A percentile compares a stretch with the other conserved stretches of the same genome.
Conservation (phyloP, 2,888 invertebrate species). For the Drosophila limbata region DNA sequence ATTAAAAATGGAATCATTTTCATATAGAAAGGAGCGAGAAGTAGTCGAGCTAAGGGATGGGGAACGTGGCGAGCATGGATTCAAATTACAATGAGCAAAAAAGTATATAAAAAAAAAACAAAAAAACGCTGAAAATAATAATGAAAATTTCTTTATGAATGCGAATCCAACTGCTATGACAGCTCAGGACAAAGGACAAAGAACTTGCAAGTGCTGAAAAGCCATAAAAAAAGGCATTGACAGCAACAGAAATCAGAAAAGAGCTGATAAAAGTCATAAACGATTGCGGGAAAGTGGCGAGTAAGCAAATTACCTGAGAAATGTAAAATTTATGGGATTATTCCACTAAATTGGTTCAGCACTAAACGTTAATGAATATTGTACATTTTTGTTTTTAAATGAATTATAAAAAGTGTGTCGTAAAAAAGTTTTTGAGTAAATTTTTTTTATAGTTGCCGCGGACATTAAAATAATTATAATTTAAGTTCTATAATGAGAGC, state of each 20-base stretch:
- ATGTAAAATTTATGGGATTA: neutral
- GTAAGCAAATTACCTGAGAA: slow-evolving; percentile 23
- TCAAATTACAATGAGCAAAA: slow-evolving; percentile 31
- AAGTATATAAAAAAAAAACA: slow-evolving; percentile 12
- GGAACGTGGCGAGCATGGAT: slow-evolving; percentile 21
- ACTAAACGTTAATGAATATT: neutral
- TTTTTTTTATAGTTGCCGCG: too few species aligned
- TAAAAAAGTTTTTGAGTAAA: too few species aligned
- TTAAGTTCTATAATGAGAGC: too few species aligned
- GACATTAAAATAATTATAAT: neutral
- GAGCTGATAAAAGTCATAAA: slow-evolving; percentile 6
- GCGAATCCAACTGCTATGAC: slow-evolving; percentile 1
- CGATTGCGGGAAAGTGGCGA: slow-evolving; percentile 6
- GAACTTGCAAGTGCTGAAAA: slow-evolving; percentile 11
- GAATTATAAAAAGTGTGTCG: too few species aligned
- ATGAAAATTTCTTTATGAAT: slow-evolving; percentile 51
- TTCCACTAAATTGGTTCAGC: neutral
- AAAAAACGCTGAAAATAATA: slow-evolving; percentile 39
- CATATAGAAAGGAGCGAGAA: slow-evolving; percentile 24
- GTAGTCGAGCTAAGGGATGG: neutral
- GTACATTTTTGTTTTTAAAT: too few species aligned
- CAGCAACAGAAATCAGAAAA: neutral
- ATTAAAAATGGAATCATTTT: slow-evolving; percentile 54
- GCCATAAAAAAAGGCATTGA: slow-evolving; percentile 12
- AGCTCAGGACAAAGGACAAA: slow-evolving; percentile 33